These are phyloP conservation scores for Rhinella marina DNA, from an alignment of 2,797 vertebrate genomes.

Conservation along the genomic window DNA sequence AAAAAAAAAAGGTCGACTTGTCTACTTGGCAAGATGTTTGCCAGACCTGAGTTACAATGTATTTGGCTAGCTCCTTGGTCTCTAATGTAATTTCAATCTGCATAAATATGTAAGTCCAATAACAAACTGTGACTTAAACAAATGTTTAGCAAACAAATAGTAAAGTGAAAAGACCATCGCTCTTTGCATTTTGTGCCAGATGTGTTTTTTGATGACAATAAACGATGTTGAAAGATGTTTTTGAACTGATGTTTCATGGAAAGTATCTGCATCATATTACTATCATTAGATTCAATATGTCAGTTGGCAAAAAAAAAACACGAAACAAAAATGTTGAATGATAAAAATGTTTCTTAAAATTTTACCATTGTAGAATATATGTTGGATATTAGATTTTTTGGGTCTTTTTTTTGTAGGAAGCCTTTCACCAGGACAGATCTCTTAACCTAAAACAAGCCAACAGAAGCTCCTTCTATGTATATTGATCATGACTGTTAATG, in stretches of 20 bases:
- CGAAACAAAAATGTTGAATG: background rate
- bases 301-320: background rate
- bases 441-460: background rate
- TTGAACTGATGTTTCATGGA: background rate
- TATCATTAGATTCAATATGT: background rate
- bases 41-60: constrained; percentile 48
- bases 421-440: background rate
- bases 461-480: no score
- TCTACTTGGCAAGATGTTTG: constrained; percentile 48
- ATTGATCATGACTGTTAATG: no score
- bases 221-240: background rate
- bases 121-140: constrained; percentile 33
- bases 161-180: constrained; percentile 18
- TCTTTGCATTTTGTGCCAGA: background rate
- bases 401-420: no score
- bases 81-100: constrained; percentile 53
- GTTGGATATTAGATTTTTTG: no score
- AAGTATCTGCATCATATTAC: background rate
- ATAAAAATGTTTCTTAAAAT: background rate
- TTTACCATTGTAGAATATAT: background rate
- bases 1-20: constrained; percentile 10
- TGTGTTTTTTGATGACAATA: background rate
- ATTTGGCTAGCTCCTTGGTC: constrained; percentile 40
- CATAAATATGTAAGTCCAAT: constrained; percentile 43
- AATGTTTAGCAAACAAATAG: constrained; percentile 45